Base-by-base conservation (phyloP, 2,888 invertebrate genomes). In the Coecobrya sp. region DNA sequence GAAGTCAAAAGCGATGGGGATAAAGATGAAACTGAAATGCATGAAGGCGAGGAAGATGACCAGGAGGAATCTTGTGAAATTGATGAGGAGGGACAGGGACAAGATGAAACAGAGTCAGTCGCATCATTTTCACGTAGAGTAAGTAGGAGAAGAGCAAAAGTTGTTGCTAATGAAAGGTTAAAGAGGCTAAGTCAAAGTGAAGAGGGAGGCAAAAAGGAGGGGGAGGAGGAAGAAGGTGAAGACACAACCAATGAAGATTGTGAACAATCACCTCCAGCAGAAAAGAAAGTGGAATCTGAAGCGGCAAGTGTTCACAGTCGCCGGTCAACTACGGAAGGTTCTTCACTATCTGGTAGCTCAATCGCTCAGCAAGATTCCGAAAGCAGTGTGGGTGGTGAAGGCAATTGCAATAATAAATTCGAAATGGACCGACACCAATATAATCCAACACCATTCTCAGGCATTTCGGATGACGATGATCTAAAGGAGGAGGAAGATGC, bases 271-370 rank as follows among this genome's bases (percentile, higher is more conserved):
- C 0, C 30, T 55, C 36, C 13, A 5, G 11, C 22, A 0, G 49
- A n/a, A 5, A 76, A 22, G 4, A 88, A 76, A 27, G 68, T 52
- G 0, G 70, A 65, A 36, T 19, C 30, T 19, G 19, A 10, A 8
- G 59, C 59, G n/a, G 55, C 52, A 22, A 82, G 55, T 65, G n/a
- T 90, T 10, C 36, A 49, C 0, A 90, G 90, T 65, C 70, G 90
- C 13, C 25, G 90, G 11, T 90, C 90, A 11, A 89, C 89, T 22
- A 84, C 70, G 0, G 89, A 89, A 42, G 55, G 82, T 3, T 85
- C 85, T n/a, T 65, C 76, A 11, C 65, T 76, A 49, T 68, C 65
- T 1, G 59, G 59, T 59, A 52, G 79, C n/a, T 90, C 90, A 0
- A 42, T 42, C 10, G 65, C 62, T 13, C 90, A 70, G 19, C 27